Conservation (phyloP, 2,113 vertebrate genomes). For the Perognathus longimembris region DNA sequence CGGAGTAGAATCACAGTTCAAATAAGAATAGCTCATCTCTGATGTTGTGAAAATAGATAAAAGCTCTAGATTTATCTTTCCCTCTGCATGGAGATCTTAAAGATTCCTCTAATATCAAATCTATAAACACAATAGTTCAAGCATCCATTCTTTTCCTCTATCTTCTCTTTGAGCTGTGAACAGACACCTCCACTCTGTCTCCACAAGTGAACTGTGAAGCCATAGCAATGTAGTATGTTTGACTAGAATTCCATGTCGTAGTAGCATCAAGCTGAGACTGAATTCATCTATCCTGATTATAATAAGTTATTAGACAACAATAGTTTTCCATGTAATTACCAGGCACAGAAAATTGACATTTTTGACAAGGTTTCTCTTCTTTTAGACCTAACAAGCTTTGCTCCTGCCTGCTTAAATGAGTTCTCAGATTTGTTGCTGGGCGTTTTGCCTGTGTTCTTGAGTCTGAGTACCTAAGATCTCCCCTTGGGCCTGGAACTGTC, state of each 20-base stretch:
- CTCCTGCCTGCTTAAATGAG: background rate
- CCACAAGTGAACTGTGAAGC: background rate
- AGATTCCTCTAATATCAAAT: background rate
- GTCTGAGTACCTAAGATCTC: background rate
- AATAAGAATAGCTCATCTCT: slow-evolving; percentile 69
- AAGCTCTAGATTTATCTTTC: slow-evolving; percentile 41
- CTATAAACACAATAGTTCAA: background rate
- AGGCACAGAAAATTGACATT: background rate
- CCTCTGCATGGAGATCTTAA: slow-evolving; percentile 27
- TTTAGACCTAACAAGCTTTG: background rate
- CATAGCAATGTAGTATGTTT: background rate
- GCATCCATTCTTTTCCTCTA: background rate
- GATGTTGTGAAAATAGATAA: slow-evolving; percentile 58
- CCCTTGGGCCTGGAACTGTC: background rate
- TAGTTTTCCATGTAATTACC: background rate
- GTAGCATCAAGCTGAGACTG: background rate
- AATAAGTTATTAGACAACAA: background rate
- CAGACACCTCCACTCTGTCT: background rate
- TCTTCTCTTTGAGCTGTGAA: slow-evolving; percentile 37
- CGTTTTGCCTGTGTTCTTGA: background rate
- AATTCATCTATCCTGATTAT: background rate
- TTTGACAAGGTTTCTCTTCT: background rate
- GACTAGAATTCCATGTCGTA: background rate
- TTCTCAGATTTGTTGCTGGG: background rate
- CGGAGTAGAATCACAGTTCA: slow-evolving; percentile 5